These are phyloP conservation scores for Dasypolia templi DNA, from an alignment of 2,888 invertebrate genomes.

Conservation along the genomic window DNA sequence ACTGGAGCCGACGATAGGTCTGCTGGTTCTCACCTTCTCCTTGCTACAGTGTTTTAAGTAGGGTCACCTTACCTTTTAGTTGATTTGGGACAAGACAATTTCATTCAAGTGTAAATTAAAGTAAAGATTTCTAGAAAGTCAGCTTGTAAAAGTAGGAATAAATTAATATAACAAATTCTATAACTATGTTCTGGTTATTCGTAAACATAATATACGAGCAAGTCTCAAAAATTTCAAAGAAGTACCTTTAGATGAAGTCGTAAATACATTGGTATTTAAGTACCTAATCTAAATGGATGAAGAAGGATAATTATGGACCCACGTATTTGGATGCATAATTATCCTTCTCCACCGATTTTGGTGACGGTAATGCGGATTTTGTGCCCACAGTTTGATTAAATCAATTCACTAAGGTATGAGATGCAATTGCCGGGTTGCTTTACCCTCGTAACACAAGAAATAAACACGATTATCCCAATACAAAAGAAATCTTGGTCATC, in stretches of 20 bases:
- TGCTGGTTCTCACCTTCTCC: conserved; percentile 59
- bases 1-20: conserved; percentile 56
- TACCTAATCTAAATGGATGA: no score
- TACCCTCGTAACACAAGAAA: not conserved
- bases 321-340: no score
- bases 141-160: not conserved
- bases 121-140: not conserved
- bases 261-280: no score
- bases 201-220: not conserved
- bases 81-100: conserved; percentile 8
- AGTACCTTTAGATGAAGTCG: no score
- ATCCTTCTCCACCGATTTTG: not conserved
- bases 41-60: conserved; percentile 40
- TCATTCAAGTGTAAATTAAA: not conserved
- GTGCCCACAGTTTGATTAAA: not conserved
- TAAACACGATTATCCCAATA: not conserved
- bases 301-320: no score
- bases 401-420: no score
- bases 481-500: conserved; percentile 34
- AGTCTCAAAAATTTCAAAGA: no score
- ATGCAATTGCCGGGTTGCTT: not conserved
- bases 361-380: not conserved
- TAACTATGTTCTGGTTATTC: not conserved
- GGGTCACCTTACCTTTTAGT: conserved; percentile 24
- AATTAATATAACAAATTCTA: not conserved